Evolutionary conservation across 2,888 invertebrate genomes (phyloP).

Genomic region (Litoditis marina): DNA sequence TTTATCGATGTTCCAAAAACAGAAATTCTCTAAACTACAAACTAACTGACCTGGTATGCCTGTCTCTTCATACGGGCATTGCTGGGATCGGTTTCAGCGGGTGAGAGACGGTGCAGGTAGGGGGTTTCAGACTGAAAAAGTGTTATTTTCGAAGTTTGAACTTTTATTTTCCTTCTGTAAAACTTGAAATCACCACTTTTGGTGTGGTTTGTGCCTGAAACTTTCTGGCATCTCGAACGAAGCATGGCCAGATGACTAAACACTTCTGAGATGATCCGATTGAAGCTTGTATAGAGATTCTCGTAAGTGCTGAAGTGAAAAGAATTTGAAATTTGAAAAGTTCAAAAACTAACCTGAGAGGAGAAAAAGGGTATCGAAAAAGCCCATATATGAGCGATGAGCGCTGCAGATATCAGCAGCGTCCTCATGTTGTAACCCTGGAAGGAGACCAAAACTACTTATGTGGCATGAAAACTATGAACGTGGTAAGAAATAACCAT

Average conservation of each 20-base stretch:
- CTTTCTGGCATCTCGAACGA: too few species aligned
- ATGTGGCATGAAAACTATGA: neutral
- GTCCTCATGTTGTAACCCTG: slow-evolving; percentile 12
- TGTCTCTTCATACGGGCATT: slow-evolving; percentile 51
- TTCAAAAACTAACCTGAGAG: slow-evolving; percentile 2
- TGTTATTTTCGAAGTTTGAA: too few species aligned
- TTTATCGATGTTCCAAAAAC: too few species aligned
- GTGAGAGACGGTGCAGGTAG: slow-evolving; percentile 51
- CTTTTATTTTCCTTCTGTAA: too few species aligned
- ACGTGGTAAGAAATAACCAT: neutral
- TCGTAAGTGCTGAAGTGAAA: neutral
- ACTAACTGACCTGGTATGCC: slow-evolving; percentile 53
- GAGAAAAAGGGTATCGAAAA: slow-evolving; percentile 13
- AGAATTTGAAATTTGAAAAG: neutral
- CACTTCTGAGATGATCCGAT: too few species aligned
- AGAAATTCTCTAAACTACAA: neutral
- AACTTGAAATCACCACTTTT: too few species aligned
- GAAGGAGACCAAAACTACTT: too few species aligned
- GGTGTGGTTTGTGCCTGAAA: too few species aligned
- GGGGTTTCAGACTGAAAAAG: slow-evolving; percentile 13
- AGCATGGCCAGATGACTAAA: too few species aligned
- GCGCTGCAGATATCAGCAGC: slow-evolving; percentile 18
- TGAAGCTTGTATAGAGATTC: too few species aligned
- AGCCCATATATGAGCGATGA: slow-evolving; percentile 13
- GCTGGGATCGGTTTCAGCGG: slow-evolving; percentile 48